Conservation (phyloP, 1,140 invertebrate genomes). For the Drosophila parabipectinata region DNA sequence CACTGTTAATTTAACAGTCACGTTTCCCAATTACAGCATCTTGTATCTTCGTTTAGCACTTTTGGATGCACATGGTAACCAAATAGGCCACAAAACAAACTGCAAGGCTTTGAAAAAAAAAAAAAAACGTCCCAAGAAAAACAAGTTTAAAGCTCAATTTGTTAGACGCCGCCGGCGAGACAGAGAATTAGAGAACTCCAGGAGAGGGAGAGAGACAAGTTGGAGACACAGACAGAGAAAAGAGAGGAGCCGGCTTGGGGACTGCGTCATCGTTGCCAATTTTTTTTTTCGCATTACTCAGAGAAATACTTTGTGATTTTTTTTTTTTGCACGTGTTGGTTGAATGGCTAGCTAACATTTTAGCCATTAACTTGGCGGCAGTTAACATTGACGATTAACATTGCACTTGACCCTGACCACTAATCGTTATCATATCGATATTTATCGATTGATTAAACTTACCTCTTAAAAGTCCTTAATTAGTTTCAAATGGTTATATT, state of each 20-base stretch:
- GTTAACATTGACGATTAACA: constrained; percentile 24
- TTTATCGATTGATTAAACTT: constrained; percentile 5
- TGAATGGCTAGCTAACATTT: constrained; percentile 13
- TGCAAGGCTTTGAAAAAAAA: constrained; percentile 10
- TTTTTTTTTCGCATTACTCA: constrained; percentile 25
- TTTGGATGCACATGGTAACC: constrained; percentile 23
- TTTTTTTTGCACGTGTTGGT: constrained; percentile 29
- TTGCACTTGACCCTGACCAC: constrained; percentile 34
- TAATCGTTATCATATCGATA: constrained; percentile 7
- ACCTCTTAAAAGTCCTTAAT: constrained; percentile 79
- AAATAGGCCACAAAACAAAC: constrained; percentile 7
- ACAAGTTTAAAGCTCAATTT: constrained; percentile 28
- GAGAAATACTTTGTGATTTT: background rate
- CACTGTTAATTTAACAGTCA: constrained; percentile 36
- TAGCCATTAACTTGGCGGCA: constrained; percentile 4
- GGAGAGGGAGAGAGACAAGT: background rate
- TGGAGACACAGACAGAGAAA: background rate
- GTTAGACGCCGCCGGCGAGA: constrained; percentile 1
- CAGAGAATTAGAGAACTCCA: background rate
- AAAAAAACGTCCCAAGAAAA: constrained; percentile 18
- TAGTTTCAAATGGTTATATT: constrained; percentile 47
- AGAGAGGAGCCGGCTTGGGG: constrained; percentile 23
- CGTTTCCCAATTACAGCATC: constrained; percentile 41
- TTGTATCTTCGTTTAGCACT: constrained; percentile 21
- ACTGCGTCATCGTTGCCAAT: constrained; percentile 22